phyloP scores from a whole-genome alignment of 1,140 invertebrate genomes.

The Argopecten irradians region DNA sequence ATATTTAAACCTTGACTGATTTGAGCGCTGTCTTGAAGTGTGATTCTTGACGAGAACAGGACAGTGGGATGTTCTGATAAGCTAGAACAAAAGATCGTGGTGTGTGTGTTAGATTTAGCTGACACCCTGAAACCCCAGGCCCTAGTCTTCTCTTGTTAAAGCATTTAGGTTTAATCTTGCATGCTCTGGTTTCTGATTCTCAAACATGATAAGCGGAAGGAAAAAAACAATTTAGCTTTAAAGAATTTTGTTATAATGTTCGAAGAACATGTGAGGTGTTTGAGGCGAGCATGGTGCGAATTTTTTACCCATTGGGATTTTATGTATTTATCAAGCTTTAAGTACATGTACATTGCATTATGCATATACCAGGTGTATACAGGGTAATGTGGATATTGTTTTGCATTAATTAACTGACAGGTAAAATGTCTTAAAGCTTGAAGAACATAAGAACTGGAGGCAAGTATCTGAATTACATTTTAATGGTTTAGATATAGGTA shows the following conservation, averaged over 20 bases:
- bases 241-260: neutral
- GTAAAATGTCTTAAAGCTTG: no score
- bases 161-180: neutral
- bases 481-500: no score
- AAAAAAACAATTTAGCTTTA: constrained; percentile 12
- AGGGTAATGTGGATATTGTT: no score
- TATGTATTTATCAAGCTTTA: neutral
- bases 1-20: neutral
- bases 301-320: neutral
- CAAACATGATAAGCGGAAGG: neutral
- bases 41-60: neutral
- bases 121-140: neutral
- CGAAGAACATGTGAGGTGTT: neutral
- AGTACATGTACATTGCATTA: neutral
- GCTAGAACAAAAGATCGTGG: neutral
- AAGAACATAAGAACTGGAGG: no score
- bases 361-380: no score
- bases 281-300: neutral
- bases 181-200: neutral
- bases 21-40: neutral
- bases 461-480: no score
- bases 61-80: neutral
- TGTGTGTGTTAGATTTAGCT: constrained; percentile 10
- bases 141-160: neutral
- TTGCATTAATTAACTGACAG: no score